These are phyloP conservation scores for Drosophila orena DNA, from an alignment of 1,140 invertebrate genomes.

Conservation along the genomic window DNA sequence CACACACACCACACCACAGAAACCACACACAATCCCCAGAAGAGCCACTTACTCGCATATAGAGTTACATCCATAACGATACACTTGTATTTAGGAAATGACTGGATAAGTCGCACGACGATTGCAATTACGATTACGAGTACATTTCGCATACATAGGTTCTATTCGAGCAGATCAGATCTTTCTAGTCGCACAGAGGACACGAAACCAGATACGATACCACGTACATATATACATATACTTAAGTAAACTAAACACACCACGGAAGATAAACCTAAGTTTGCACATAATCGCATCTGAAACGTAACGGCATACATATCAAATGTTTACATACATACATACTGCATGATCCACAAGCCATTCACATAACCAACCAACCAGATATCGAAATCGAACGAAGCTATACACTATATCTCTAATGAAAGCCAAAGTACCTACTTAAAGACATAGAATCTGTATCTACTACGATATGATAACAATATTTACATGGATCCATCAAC, in stretches of 20 bases:
- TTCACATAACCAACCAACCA: constrained; percentile 34
- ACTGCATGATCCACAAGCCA: constrained; percentile 52
- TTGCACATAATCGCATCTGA: constrained; percentile 62
- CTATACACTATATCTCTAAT: constrained; percentile 62
- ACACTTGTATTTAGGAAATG: constrained; percentile 58
- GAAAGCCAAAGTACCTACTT: constrained; percentile 80
- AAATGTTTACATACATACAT: constrained; percentile 67
- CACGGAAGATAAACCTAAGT: constrained; percentile 35
- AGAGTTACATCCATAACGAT: constrained; percentile 34
- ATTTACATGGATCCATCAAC: constrained; percentile 49
- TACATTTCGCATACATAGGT: constrained; percentile 72
- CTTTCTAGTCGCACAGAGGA: constrained; percentile 41
- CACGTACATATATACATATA: neutral
- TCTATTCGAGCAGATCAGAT: constrained; percentile 37
- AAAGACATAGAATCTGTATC: constrained; percentile 71
- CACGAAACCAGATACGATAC: constrained; percentile 11
- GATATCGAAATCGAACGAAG: constrained; percentile 35
- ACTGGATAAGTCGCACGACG: constrained; percentile 52
- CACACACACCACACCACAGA: constrained; percentile 4
- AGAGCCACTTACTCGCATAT: constrained; percentile 24
- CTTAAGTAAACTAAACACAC: constrained; percentile 1
- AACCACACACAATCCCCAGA: constrained; percentile 10
- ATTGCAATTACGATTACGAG: constrained; percentile 56
- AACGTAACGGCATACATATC: constrained; percentile 81
- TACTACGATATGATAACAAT: constrained; percentile 55